Percentiles rank a stretch among this genome's conserved stretches.
Conservation (phyloP, 2,113 vertebrate genomes). For the Eubucco bourcierii region DNA sequence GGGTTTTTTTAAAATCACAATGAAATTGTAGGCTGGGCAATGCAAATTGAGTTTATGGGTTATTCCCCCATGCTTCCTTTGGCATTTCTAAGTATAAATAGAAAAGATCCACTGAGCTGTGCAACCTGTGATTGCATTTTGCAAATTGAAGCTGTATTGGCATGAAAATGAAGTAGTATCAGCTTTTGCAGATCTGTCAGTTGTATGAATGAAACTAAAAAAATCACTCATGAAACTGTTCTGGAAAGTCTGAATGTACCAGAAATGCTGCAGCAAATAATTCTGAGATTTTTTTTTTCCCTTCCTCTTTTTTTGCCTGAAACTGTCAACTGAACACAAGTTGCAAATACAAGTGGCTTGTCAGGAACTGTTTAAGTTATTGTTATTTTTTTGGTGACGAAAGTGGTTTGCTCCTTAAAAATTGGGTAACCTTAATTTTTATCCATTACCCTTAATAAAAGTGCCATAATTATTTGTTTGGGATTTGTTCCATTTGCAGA, state of each 20-base stretch:
- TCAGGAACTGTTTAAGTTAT: background rate
- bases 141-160: background rate
- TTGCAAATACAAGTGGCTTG: background rate
- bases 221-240: background rate
- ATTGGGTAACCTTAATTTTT: background rate
- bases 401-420: background rate
- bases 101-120: background rate
- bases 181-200: background rate
- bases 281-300: background rate
- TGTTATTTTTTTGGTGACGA: background rate
- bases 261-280: background rate
- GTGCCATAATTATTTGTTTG: background rate
- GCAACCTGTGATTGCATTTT: background rate
- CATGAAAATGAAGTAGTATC: background rate
- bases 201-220: background rate
- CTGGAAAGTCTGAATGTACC: background rate
- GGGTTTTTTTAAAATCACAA: background rate
- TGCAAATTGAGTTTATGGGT: background rate
- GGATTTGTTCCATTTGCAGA: background rate
- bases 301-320: background rate
- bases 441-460: background rate
- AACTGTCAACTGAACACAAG: background rate
- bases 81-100: background rate
- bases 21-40: background rate
- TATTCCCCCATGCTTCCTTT: background rate